Percentiles rank a stretch among this genome's conserved stretches.
phyloP scores from a whole-genome alignment of 1,140 invertebrate species.

The Scaptomyza graminum region DNA sequence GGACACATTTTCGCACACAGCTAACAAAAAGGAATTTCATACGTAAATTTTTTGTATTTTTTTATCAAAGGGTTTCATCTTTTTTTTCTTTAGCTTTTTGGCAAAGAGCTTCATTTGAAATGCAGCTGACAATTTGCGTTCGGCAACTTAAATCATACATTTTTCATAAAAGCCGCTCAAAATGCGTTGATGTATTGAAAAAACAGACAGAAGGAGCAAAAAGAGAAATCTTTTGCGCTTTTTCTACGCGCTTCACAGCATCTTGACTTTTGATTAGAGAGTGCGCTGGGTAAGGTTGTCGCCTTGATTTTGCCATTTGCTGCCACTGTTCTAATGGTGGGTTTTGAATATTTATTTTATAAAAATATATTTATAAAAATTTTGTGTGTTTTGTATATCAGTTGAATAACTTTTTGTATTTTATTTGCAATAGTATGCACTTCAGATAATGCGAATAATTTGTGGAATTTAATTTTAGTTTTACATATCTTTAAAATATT shows the following conservation, averaged over 20 bases:
- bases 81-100: conserved; percentile 2
- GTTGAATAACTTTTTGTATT: no score
- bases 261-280: conserved; percentile 1
- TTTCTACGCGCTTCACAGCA: conserved; percentile 38
- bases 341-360: background rate
- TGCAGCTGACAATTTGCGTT: conserved; percentile 61
- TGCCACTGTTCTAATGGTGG: no score
- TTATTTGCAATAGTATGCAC: no score
- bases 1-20: background rate
- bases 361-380: no score
- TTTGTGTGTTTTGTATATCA: no score
- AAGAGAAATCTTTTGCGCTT: conserved; percentile 6
- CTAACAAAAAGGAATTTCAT: conserved; percentile 22
- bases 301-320: background rate
- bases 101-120: conserved; percentile 46
- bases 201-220: background rate
- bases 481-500: background rate
- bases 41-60: conserved; percentile 15
- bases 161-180: conserved; percentile 51
- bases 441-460: no score
- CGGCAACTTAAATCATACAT: conserved; percentile 41
- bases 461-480: no score
- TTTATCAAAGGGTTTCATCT: conserved; percentile 53
- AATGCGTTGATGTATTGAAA: conserved; percentile 49
- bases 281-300: background rate